Base-by-base conservation (phyloP, 2,888 invertebrate genomes). In the Caenorhabditis sp. region DNA sequence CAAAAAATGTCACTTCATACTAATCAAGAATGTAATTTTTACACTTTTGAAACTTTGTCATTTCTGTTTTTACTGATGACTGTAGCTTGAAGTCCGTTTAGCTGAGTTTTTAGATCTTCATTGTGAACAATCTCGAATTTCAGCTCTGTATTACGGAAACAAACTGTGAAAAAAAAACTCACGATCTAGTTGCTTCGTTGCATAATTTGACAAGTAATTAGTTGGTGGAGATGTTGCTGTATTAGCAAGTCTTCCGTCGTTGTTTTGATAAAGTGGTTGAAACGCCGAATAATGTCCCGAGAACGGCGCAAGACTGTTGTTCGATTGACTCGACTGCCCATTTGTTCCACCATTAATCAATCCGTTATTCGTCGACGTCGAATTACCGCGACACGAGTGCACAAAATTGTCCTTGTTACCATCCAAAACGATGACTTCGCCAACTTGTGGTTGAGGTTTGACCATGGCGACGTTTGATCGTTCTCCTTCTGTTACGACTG, bases 381-480 rank as follows among this genome's bases (percentile, higher is more conserved):
- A 43, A 17, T 6, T 17, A 17, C 8, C 24, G 1, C 60, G 51
- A n/a, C 51, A 60, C 2, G 60, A 49, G 10, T 36, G 37, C 2
- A 17, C 19, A 24, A 43, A 43, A 23, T 23, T 3, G 4, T 54
- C 62, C 23, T 62, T 62, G 6, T 8, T 31, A 31, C 6, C 19
- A 36, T 62, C 62, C 12, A 36, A 21, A 17, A 43, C 36, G 10
- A 23, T 31, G 6, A 36, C 23, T 6, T 74, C 75, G 14, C 63
- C 64, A n/a, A 49, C 58, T 55, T 77, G 77, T 26, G 75, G 77
- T 59, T 77, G 77, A 8, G 77, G 77, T 60, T 77, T 77, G 14
- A 77, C 77, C 64, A 73, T 77, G 27, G 77, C 77, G 26, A 77
- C 74, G 55, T 73, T 74, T 53, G 73, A 60, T 59, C 58, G 77